A percentile compares a stretch with the other conserved stretches of the same genome.
Evolutionary conservation across 23 tunicate species (phyloP).

Genomic region (Trididemnum miniatum): DNA sequence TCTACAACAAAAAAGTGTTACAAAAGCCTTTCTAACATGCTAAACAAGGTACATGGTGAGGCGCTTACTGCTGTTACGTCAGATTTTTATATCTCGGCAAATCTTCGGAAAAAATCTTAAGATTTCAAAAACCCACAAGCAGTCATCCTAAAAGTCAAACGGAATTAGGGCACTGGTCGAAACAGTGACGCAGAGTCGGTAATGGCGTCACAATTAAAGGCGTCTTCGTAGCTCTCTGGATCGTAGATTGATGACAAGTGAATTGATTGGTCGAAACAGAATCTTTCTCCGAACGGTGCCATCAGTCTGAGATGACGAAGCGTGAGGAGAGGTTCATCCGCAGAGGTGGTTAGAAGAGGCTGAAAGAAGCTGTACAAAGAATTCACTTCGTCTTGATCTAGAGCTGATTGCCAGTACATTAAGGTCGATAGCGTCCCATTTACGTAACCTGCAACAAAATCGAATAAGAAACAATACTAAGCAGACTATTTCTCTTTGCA

Average conservation of each 20-base stretch:
- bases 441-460: constrained; percentile 12
- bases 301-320: constrained; percentile 23
- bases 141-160: too few relatives aligned
- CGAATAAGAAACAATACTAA: neutral
- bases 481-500: neutral
- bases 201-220: neutral
- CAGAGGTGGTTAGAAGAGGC: neutral
- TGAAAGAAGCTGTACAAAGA: constrained; percentile 10
- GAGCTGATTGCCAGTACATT: neutral
- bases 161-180: too few relatives aligned
- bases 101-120: too few relatives aligned
- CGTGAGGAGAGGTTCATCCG: neutral
- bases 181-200: neutral
- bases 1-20: too few relatives aligned
- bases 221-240: neutral
- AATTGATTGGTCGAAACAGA: neutral
- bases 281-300: neutral
- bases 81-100: too few relatives aligned
- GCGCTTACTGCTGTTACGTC: too few relatives aligned
- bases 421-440: constrained; percentile 16
- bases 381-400: neutral
- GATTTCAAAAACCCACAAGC: too few relatives aligned
- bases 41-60: too few relatives aligned
- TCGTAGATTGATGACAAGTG: neutral
- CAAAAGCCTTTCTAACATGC: too few relatives aligned